These are phyloP conservation scores for Theretra japonica DNA, from an alignment of 2,888 invertebrate species.

Conservation along the genomic window DNA sequence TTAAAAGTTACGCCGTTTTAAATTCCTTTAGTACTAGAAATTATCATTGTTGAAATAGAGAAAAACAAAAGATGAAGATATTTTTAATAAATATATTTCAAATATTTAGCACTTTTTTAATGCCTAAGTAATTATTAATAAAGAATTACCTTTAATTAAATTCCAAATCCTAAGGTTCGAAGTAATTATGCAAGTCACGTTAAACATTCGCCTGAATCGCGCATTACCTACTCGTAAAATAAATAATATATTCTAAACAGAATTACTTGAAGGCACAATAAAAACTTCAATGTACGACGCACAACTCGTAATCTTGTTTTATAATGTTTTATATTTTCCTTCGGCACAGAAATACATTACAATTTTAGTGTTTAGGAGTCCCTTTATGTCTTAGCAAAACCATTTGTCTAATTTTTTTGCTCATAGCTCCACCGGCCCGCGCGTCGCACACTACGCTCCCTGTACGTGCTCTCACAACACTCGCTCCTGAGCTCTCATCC, in stretches of 20 bases:
- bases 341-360: constrained; percentile 52
- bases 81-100: too few relatives aligned
- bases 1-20: too few relatives aligned
- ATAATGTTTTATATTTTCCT: constrained; percentile 55
- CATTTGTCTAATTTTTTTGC: neutral
- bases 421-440: neutral
- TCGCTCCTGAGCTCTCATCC: constrained; percentile 18
- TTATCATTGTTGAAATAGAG: too few relatives aligned
- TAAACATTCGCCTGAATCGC: neutral
- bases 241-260: constrained; percentile 27
- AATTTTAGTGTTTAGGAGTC: constrained; percentile 50
- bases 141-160: too few relatives aligned
- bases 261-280: constrained; percentile 41
- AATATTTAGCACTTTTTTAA: too few relatives aligned
- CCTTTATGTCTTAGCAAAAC: constrained; percentile 21
- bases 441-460: constrained; percentile 18
- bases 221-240: constrained; percentile 2
- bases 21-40: too few relatives aligned
- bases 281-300: constrained; percentile 39
- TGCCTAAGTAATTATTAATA: too few relatives aligned
- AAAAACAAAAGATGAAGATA: too few relatives aligned
- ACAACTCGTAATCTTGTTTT: constrained; percentile 47
- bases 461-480: constrained; percentile 17
- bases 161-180: neutral
- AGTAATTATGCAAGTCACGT: too few relatives aligned